Base-by-base conservation (phyloP, 2,797 vertebrate species). In the Tragopan temminckii region DNA sequence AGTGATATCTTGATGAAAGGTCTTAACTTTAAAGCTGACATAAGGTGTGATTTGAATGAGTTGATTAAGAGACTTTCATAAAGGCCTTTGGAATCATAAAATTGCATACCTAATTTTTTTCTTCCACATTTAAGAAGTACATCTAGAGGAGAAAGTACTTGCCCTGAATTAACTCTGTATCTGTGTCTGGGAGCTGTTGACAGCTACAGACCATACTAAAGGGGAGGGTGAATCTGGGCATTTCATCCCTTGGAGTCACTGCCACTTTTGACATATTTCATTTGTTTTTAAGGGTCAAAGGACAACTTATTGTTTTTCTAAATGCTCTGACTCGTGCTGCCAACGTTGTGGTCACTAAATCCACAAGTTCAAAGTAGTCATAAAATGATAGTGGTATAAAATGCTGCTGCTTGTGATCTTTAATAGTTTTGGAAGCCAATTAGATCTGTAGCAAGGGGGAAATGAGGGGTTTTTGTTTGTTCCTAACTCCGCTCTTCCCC, bases 51-150 rank as follows among this genome's bases (percentile, higher is more conserved):
- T 53, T 80, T 86, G 55, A 79, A 63, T 55, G 31, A 76, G 55
- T 71, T 80, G 17, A 61, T 78, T 67, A 53, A 71, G 45, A 63
- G 21, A 23, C 38, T 85, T 80, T 80, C 48, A 14, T 71, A 71
- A 86, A 66, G 76, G 46, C 19, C 42, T 88, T 76, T 40, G 45
- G 55, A 88, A 81, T 95, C 57, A 19, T 38, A 61, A 88, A 86
- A 53, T 40, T 40, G 23, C 7, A 9, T 62, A 19, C 20, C 59
- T 80, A 9, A 24, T 83, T 79, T 76, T 75, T 86, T 90, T 27
- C 29, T 62, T 79, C 19, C 33, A 46, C 42, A 38, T 58, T 66
- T 63, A 62, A 31, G 59, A 81, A 18, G 13, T 78, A 9, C 1
- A 0, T 68, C 23, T 58, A 58, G 29, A 13, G 17, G 4, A 36